A percentile compares a stretch with the other conserved stretches of the same genome.
Evolutionary conservation across 2,113 vertebrate species (phyloP).

Genomic region (Coturnix japonica): DNA sequence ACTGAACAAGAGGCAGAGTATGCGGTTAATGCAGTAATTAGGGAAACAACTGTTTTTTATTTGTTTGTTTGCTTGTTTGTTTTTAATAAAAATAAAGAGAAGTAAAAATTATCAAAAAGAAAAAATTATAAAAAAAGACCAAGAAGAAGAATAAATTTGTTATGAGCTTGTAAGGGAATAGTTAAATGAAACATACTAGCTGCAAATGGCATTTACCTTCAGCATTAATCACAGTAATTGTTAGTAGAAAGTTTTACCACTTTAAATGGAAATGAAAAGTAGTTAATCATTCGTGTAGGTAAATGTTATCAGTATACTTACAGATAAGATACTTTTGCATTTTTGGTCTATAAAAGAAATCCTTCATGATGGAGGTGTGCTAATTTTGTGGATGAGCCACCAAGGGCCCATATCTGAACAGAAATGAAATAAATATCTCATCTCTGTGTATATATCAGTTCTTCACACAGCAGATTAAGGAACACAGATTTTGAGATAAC

Average conservation of each 20-base stretch:
- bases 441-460: background rate
- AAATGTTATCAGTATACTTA: background rate
- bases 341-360: background rate
- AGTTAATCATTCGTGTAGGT: background rate
- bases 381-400: background rate
- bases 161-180: background rate
- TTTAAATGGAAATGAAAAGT: background rate
- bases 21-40: rapidly evolving
- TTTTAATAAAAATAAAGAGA: background rate
- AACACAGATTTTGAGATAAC: background rate
- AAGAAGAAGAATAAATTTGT: background rate
- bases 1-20: background rate
- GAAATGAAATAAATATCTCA: background rate
- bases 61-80: too few species aligned
- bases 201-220: background rate
- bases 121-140: too few species aligned
- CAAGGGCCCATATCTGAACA: background rate
- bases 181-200: background rate
- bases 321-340: background rate
- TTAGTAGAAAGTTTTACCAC: background rate
- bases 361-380: background rate
- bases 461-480: background rate
- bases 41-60: background rate
- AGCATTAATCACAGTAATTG: background rate
- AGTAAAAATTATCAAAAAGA: background rate